Conservation (phyloP, 2,797 vertebrate species). For the Anguilla obscura region DNA sequence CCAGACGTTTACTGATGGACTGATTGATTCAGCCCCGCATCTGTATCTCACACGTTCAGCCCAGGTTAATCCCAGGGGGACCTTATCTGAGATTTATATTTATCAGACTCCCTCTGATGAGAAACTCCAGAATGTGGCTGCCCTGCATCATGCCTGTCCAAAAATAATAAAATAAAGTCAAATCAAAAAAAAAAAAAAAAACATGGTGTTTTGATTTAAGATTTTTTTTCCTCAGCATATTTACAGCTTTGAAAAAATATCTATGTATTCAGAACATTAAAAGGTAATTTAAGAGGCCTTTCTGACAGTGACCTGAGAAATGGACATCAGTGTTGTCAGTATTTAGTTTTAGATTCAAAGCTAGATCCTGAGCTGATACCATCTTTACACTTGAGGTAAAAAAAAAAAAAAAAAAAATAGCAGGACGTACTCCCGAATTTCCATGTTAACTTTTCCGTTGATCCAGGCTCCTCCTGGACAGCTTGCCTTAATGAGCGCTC, state of each 20-base stretch:
- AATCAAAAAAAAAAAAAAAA: not conserved
- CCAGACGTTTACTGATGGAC: constrained; percentile 20
- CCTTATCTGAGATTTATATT: constrained; percentile 27
- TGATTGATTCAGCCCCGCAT: constrained; percentile 9
- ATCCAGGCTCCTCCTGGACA: not conserved
- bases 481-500: not conserved
- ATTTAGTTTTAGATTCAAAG: not conserved
- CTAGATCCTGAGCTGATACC: not conserved
- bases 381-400: not conserved
- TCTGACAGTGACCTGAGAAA: too few species aligned
- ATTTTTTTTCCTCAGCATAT: not conserved
- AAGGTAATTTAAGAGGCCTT: too few species aligned
- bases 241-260: not conserved
- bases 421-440: not conserved
- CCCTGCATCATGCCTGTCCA: not conserved
- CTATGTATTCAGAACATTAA: not conserved
- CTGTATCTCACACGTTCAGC: constrained; percentile 15
- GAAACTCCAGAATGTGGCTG: constrained; percentile 4
- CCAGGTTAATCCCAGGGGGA: constrained; percentile 2
- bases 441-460: not conserved
- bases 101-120: constrained; percentile 22
- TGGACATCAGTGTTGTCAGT: too few species aligned
- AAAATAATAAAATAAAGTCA: not conserved
- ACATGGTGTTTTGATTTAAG: not conserved
- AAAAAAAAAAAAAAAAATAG: not conserved